Evolutionary conservation across 2,113 vertebrate genomes (phyloP).

Genomic region (Ariopsis seemanni): DNA sequence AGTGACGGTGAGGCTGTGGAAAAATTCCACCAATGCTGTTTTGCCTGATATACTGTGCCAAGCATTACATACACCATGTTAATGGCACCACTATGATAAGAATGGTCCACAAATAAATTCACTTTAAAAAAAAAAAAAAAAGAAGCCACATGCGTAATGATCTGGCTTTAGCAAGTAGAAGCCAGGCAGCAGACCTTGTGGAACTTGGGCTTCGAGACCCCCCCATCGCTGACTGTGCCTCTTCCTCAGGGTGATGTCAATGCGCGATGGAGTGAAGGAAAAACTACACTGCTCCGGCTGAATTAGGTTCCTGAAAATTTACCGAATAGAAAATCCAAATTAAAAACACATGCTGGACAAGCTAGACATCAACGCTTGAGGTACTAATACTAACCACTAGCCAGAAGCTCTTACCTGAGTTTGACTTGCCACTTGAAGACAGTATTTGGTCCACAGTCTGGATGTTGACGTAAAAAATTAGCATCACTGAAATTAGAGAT

Average conservation of each 20-base stretch:
- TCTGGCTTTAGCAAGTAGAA: conserved; percentile 60
- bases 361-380: neutral
- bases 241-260: conserved; percentile 91
- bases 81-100: neutral
- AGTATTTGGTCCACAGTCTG: conserved; percentile 86
- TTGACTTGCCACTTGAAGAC: conserved; percentile 98
- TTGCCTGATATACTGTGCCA: neutral
- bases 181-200: conserved; percentile 94
- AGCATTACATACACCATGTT: neutral
- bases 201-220: conserved; percentile 87
- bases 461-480: conserved; percentile 88
- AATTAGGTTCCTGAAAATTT: conserved; percentile 85
- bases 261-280: conserved; percentile 85
- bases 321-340: neutral
- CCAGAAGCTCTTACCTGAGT: conserved; percentile 81
- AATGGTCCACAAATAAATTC: neutral
- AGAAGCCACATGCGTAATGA: neutral
- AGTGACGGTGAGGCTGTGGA: neutral
- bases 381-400: neutral
- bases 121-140: neutral
- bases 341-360: neutral
- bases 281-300: conserved; percentile 89
- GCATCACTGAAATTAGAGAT: conserved; percentile 73
- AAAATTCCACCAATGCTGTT: neutral
- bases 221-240: conserved; percentile 97